Base-by-base conservation (phyloP, 1,140 invertebrate genomes). In the Listronotus oregonensis region DNA sequence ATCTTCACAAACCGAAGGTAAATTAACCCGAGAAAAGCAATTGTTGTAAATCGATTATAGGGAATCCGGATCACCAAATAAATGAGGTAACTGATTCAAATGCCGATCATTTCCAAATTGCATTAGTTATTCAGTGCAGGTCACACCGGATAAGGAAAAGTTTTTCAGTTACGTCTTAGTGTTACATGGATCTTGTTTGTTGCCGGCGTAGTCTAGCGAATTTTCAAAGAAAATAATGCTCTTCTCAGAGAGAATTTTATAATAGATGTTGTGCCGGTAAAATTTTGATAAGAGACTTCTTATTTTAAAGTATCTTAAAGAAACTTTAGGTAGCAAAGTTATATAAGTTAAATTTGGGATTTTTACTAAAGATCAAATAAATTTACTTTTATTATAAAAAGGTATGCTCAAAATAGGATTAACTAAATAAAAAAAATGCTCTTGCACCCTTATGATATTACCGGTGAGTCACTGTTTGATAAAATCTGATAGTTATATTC, bases 91-190 rank as follows among this genome's bases (percentile, higher is more conserved):
- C 42, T 44, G 43, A 56, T 64, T 64, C 51, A 44, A 27, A 64
- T 64, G 32, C 52, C 52, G 31, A 64, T 64, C 52, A 43, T 21
- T 64, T 64, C 46, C 52, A 49, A 52, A 64, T 50, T 40, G 44
- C 52, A 64, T 64, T 56, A 64, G 42, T 40, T 64, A 64, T 64
- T 64, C 62, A 32, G 52, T 56, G 37, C 62, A 57, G 42, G 62
- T 57, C 42, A 57, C 42, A 49, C 31, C 14, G 42, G 54, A 64
- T 64, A 64, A 64, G 62, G 62, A 64, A 64, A 63, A 64, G 31
- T 64, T 64, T 64, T 56, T 64, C 62, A 64, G 62, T 64, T 64
- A 64, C 44, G 62, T 44, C 39, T 39, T 61, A 51, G 59, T 43
- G 54, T 57, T 44, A 57, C 62, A 64, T 32, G 59, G 59, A 61